Percentiles rank a stretch among this genome's conserved stretches.
phyloP scores from a whole-genome alignment of 1,140 invertebrate genomes.

The Vanessa tameamea region DNA sequence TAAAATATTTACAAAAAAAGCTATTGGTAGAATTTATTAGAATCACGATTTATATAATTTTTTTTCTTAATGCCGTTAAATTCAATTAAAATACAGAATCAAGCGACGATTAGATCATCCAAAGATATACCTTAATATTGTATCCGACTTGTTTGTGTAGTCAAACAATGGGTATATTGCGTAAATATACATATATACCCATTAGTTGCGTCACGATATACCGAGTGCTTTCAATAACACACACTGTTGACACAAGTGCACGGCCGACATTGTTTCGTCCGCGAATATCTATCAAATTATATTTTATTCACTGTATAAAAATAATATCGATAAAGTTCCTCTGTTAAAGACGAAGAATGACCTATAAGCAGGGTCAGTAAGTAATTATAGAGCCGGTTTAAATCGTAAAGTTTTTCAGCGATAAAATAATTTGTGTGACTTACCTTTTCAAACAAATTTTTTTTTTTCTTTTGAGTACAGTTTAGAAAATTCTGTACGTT shows the following conservation, averaged over 20 bases:
- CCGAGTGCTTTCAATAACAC: constrained; percentile 67
- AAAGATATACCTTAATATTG: constrained; percentile 17
- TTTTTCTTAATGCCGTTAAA: neutral
- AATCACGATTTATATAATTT: too few species aligned
- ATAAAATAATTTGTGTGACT: too few species aligned
- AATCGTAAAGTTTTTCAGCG: neutral
- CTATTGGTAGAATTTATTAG: too few species aligned
- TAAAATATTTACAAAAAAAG: too few species aligned
- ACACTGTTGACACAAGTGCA: constrained; percentile 73
- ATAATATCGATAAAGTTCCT: too few species aligned
- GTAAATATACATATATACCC: constrained; percentile 68
- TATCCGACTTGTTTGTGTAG: constrained; percentile 40
- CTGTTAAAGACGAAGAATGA: too few species aligned
- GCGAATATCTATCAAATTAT: constrained; percentile 5
- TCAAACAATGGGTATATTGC: constrained; percentile 66
- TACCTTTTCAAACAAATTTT: too few species aligned
- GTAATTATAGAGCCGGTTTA: neutral
- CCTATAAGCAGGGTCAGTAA: neutral
- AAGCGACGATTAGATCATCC: constrained; percentile 24
- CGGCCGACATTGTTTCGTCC: constrained; percentile 28
- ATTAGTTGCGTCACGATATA: constrained; percentile 64
- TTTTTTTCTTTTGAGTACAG: too few species aligned
- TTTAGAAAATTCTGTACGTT: too few species aligned
- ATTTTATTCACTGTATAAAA: too few species aligned
- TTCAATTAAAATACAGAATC: neutral